Base-by-base conservation (phyloP, 2,113 vertebrate genomes). In the Elachura formosa region DNA sequence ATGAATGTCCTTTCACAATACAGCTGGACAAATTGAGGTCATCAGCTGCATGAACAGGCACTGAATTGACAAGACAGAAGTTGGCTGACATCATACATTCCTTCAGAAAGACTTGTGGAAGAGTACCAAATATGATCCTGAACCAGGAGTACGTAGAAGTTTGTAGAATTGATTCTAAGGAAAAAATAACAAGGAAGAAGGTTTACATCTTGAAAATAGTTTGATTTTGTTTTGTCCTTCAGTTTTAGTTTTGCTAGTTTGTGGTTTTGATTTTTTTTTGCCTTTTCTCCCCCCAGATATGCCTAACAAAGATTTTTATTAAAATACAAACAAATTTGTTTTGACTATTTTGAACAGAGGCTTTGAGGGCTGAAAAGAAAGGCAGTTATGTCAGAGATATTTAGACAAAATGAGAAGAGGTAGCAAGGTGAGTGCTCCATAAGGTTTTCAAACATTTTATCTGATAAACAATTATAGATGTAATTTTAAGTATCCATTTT, bases 331-430 rank as follows among this genome's bases (percentile, higher is more conserved):
- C 43, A 34, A 45, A 54, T 45, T 1, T 6, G 13, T 74, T 84
- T 74, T 69, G 10, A 0, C 3, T 84, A 11, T 49, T 68, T 74
- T 49, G 7, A 72, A 64, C 29, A 54, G 11, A 52, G 4, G 4
- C 5, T 67, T 64, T 77, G 36, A 73, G 11, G 28, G 6, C 6
- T 87, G 29, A 77, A 73, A 87, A 68, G 19, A 59, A 17, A 73
- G 8, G 8, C 5, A 16, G 1, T 24, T 61, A 19, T 3, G 2
- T n/a, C 51, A 82, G 26, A 78, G 5, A 33, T 0, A 1, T 43
- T 76, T 61, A 74, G 29, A 69, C 6, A 2, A 77, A 69, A 46
- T 5, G 1, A 77, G 31, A 63, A 73, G 14, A 78, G 13, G 10
- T 26, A 81, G 19, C 12, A 77, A 59, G 4, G 3, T 25, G 51